Evolutionary conservation across 2,888 invertebrate genomes (phyloP), one percentile per base, ranked within the genome.

Genomic region (Tenthredo livida): DNA sequence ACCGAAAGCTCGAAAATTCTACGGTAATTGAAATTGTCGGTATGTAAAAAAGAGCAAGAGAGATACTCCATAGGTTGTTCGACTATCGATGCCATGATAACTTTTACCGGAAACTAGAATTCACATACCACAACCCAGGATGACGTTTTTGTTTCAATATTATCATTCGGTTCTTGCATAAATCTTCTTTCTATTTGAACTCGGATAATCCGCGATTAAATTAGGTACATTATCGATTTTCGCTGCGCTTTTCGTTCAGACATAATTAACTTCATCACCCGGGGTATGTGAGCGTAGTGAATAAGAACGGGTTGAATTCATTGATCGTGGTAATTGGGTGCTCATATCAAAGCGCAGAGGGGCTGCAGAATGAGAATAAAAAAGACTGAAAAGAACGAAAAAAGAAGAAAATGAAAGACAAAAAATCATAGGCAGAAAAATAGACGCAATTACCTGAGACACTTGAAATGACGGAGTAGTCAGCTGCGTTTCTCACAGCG

Each of bases 11-110:
- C 67, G 65, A 67, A 83, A 83, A 83, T 83, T 83, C 70, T 25
- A 17, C 47, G 67, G 50, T 83, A 50, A 83, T 83, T 70, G 67
- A 67, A 83, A 67, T 83, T 83, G 67, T 83, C 83, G 47, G 33
- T 17, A 67, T 47, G 65, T 21, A 47, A 83, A 83, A 50, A n/a
- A 61, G 58, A 61, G 61, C n/a, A 25, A 61, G 12, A 61, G 37
- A 61, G 12, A 61, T 37, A 40, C 17, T 75, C 43, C 5, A 21
- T 40, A 50, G 29, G 5, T 47, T 50, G 50, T 29, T 17, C 75
- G 75, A 50, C 67, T 15, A 67, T 77, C 54, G 17, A 54, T 17
- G 17, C 17, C 25, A 25, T 47, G 54, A 9, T n/a, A 54, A 54
- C 77, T 77, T 54, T 54, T 1, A 21, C 15, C 12, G 25, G 50